Conservation (phyloP, 2,888 invertebrate genomes). For the Orthosia gracilis region DNA sequence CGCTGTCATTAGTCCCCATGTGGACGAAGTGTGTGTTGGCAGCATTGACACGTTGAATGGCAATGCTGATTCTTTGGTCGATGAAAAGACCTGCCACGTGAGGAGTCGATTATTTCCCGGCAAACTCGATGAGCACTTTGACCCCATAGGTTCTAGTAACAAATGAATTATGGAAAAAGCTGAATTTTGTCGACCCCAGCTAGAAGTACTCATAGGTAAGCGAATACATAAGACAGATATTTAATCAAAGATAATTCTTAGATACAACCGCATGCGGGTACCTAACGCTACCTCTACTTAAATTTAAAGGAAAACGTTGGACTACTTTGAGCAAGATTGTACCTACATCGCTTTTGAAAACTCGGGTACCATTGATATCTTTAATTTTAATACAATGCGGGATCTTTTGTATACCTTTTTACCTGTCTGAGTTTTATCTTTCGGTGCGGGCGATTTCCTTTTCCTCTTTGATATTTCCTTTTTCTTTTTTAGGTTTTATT, state of each 20-base stretch:
- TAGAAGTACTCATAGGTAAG: no score
- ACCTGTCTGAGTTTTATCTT: slow-evolving; percentile 69
- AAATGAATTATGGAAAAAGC: neutral
- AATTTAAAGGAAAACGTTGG: slow-evolving; percentile 13
- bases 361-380: slow-evolving; percentile 55
- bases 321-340: slow-evolving; percentile 27
- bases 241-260: slow-evolving; percentile 11
- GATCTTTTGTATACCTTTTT: slow-evolving; percentile 69
- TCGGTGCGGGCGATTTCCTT: slow-evolving; percentile 51
- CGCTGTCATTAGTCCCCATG: no score
- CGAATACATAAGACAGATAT: neutral
- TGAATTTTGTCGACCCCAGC: no score
- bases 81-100: no score
- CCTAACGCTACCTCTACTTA: slow-evolving; percentile 5
- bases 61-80: no score
- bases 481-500: slow-evolving; percentile 34
- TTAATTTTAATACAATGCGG: slow-evolving; percentile 69
- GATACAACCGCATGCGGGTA: slow-evolving; percentile 24
- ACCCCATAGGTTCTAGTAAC: neutral
- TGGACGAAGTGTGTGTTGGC: no score
- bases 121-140: no score
- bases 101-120: no score
- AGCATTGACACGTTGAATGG: no score
- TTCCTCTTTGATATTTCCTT: slow-evolving; percentile 44
- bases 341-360: slow-evolving; percentile 37